These are phyloP conservation scores for Hirtodrosophila duncani DNA, from an alignment of 2,888 invertebrate genomes.

Conservation along the genomic window DNA sequence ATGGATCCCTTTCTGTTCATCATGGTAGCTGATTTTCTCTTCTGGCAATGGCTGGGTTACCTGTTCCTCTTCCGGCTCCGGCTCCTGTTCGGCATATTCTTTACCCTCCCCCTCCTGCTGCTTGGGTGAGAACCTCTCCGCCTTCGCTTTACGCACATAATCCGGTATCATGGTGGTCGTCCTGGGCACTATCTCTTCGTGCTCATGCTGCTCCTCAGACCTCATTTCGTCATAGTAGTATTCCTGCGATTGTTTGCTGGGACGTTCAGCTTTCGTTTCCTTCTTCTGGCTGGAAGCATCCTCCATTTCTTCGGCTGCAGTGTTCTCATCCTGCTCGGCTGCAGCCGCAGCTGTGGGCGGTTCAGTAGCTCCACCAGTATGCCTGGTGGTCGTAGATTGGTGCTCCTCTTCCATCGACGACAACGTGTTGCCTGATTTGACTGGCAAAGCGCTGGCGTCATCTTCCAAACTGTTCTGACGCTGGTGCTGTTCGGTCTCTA, in stretches of 20 bases:
- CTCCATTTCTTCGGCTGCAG: constrained; percentile 35
- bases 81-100: constrained; percentile 53
- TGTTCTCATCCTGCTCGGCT: constrained; percentile 32
- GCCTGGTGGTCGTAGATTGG: constrained; percentile 38
- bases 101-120: constrained; percentile 14
- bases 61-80: constrained; percentile 38
- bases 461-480: constrained; percentile 49
- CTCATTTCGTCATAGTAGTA: constrained; percentile 46
- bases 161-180: constrained; percentile 71
- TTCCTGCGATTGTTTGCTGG: constrained; percentile 24
- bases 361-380: constrained; percentile 24
- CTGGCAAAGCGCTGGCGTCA: constrained; percentile 20
- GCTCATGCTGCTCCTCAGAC: constrained; percentile 33
- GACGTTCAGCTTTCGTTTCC: constrained; percentile 18
- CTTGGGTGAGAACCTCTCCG: constrained; percentile 48
- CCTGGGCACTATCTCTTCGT: constrained; percentile 27
- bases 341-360: neutral
- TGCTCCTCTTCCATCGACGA: constrained; percentile 12
- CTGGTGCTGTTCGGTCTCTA: constrained; percentile 44
- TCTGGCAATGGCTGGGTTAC: constrained; percentile 30
- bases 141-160: constrained; percentile 69
- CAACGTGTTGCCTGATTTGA: constrained; percentile 16
- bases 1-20: constrained; percentile 43
- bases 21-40: constrained; percentile 12
- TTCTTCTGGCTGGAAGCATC: constrained; percentile 38